These are phyloP conservation scores for Channa argus DNA, from an alignment of 2,113 vertebrate genomes.

Conservation along the genomic window DNA sequence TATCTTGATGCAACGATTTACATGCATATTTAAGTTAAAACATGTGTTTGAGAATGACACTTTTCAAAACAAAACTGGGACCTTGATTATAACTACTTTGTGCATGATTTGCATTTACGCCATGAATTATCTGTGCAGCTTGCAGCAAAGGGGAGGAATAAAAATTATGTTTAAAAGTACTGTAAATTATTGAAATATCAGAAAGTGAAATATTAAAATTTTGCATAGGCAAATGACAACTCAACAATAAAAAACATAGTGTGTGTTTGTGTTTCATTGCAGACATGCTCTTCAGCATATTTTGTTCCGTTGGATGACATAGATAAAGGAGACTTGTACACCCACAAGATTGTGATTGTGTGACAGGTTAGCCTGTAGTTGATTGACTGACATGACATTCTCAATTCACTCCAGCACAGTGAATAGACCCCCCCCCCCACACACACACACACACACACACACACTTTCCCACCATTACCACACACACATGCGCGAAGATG, in stretches of 20 bases:
- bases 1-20: conserved; percentile 1
- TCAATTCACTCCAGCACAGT: conserved; percentile 11
- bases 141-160: not conserved
- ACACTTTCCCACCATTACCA: too few species aligned
- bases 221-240: not conserved
- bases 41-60: conserved; percentile 6
- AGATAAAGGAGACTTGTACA: conserved; percentile 8
- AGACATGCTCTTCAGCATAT: not conserved
- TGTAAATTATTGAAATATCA: not conserved
- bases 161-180: conserved; percentile 7
- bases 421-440: conserved; percentile 5
- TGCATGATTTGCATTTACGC: not conserved
- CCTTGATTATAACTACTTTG: not conserved
- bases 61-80: not conserved
- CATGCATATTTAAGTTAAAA: not conserved
- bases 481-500: too few species aligned
- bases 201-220: conserved; percentile 17
- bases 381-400: conserved; percentile 49
- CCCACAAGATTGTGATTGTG: conserved; percentile 28
- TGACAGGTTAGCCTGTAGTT: conserved; percentile 26
- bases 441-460: not conserved
- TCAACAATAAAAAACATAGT: not conserved
- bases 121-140: not conserved
- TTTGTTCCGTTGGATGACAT: conserved; percentile 24
- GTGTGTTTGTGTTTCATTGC: not conserved